Base-by-base conservation (phyloP, 2,113 vertebrate genomes). In the Pontoporia blainvillei region DNA sequence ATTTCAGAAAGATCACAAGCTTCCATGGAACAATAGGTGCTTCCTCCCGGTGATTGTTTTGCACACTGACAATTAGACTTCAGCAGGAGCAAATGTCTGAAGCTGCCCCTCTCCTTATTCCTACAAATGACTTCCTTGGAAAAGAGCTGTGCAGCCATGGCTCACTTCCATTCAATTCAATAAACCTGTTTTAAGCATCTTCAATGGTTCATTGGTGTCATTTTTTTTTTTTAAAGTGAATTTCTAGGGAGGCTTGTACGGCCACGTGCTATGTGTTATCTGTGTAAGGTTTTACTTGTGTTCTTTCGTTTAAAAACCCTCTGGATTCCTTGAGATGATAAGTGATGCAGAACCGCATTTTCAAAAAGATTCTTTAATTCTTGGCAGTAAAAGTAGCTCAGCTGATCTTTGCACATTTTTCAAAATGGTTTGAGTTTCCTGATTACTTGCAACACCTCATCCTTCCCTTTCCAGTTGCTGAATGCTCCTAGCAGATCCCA, bases 341-440 rank as follows among this genome's bases (percentile, higher is more conserved):
- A 64, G 14, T 36, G 54, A 91, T 36, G 15, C 64, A 66, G 52
- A 93, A 21, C 36, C 20, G 78, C 39, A 66, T 75, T 95, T 94
- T 91, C 76, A 90, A 75, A 95, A 86, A 69, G 8, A 81, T 71
- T 57, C 66, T 91, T 94, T 61, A 23, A 27, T 91, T 89, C 93
- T 89, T 79, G 44, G 49, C 72, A 36, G 62, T 75, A 89, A 95
- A 83, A 93, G 36, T 25, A 82, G 59, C 64, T 90, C 62, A 92
- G 69, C 59, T 95, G 86, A 66, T 96, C 86, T 95, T 85, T 95
- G 79, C 18, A 95, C 67, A 9, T 89, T 97, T 96, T 96, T 90
- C 86, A 90, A 94, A 89, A 86, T 46, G 54, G 49, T 76, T 96
- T 86, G 21, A 87, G 54, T 93, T 94, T 89, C 83, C 23, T 94